Evolutionary conservation across 2,113 vertebrate genomes (phyloP), one percentile per base, ranked within the genome.

Genomic region (Hylia prasina): DNA sequence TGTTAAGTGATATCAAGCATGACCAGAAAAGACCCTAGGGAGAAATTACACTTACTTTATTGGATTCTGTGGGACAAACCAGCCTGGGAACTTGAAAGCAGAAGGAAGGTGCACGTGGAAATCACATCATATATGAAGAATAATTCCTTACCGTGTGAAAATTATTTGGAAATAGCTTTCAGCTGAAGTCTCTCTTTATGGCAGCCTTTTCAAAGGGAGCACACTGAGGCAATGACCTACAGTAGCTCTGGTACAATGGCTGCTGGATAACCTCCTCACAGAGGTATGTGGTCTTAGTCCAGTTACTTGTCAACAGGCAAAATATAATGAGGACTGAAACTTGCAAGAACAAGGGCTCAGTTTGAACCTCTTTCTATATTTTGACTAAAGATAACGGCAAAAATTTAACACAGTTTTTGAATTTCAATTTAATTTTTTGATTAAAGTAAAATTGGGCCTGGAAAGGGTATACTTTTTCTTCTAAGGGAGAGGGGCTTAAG

Each of bases 1-100:
- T 94, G 93, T 96, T 95, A 94, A 95, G 65, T 87, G 91, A 92
- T 96, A 97, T 97, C 96, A 96, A 96, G 94, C 94, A 84, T 78
- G 87, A 91, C 91, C 90, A 94, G 96, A 96, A 97, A 89, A 96
- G 90, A 90, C 94, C 93, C 89, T 63, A 76, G 92, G 96, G 96
- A 96, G 91, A 96, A 88, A 97, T 96, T 83, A 91, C 40, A 81
- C 53, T 61, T 92, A 86, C 63, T 94, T 96, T 96, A 94, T 97
- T 96, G 91, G 94, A 69, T 86, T 95, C 77, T 63, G 65, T 56
- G 66, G 89, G 90, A 94, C 69, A 95, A 96, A 90, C 37, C 64
- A 86, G 88, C 76, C 87, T 96, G 93, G 83, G 87, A 96, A 95
- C 84, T 85, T 91, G 89, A 96, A 87, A 93, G 91, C 63, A 51